These are phyloP conservation scores for Trichonephila clavata DNA, from an alignment of 1,140 invertebrate species.

Conservation along the genomic window DNA sequence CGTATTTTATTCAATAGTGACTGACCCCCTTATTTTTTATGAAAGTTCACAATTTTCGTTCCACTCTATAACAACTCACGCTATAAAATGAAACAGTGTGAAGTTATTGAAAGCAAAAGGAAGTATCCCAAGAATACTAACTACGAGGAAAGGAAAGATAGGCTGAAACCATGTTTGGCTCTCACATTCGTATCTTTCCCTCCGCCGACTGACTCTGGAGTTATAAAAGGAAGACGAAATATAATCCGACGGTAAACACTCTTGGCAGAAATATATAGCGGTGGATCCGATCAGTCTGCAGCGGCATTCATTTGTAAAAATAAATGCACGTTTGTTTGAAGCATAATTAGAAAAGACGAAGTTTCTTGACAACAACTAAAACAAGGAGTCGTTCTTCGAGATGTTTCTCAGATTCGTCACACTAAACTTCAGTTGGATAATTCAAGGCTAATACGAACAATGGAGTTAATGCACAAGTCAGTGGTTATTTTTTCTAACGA, in stretches of 20 bases:
- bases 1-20: background rate
- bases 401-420: background rate
- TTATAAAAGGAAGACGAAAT: conserved; percentile 67
- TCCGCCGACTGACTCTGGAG: background rate
- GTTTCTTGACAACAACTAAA: background rate
- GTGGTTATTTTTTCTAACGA: background rate
- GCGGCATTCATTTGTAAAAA: conserved; percentile 50
- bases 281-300: conserved; percentile 10
- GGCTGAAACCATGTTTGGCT: conserved; percentile 53
- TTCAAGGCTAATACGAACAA: background rate
- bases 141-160: background rate
- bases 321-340: conserved; percentile 38
- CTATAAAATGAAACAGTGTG: background rate
- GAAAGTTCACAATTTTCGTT: background rate
- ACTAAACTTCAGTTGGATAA: background rate
- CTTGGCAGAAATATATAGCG: conserved; percentile 29
- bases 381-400: background rate
- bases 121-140: too few relatives aligned
- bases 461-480: background rate
- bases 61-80: too few relatives aligned
- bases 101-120: background rate
- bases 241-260: conserved; percentile 60
- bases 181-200: background rate
- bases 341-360: conserved; percentile 43
- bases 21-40: background rate